Conservation (phyloP, 1,140 invertebrate genomes). For the Akabosia matsudoensis region DNA sequence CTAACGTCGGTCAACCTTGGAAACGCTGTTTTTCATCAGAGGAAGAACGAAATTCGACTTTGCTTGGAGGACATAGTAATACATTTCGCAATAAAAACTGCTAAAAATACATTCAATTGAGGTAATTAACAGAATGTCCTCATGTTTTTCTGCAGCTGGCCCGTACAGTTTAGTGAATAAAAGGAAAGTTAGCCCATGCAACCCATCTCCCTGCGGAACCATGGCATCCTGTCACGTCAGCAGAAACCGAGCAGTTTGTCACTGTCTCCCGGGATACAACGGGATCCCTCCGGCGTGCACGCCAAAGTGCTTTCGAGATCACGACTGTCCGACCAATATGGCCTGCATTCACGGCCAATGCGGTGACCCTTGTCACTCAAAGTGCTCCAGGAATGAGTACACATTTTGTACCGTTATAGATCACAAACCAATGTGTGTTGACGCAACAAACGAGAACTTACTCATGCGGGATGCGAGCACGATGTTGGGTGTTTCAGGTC, state of each 20-base stretch:
- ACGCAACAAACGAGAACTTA: slow-evolving; percentile 46
- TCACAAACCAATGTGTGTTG: slow-evolving; percentile 46
- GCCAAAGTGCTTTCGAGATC: slow-evolving; percentile 46
- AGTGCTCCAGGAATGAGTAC: slow-evolving; percentile 46
- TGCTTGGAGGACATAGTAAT: slow-evolving; percentile 37
- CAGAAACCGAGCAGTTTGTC: slow-evolving; percentile 44
- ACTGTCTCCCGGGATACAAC: slow-evolving; percentile 45
- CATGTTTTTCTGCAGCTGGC: slow-evolving; percentile 29
- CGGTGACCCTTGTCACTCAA: slow-evolving; percentile 45
- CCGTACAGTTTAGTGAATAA: slow-evolving; percentile 46
- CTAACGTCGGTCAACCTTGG: slow-evolving; percentile 47
- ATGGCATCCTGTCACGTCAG: slow-evolving; percentile 46
- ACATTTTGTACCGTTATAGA: slow-evolving; percentile 46
- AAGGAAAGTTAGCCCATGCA: slow-evolving; percentile 30
- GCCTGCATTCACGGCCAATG: slow-evolving; percentile 44
- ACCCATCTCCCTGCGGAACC: slow-evolving; percentile 43
- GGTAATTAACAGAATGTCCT: neutral
- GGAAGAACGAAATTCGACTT: slow-evolving; percentile 39
- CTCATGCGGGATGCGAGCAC: slow-evolving; percentile 31
- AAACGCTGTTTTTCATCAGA: slow-evolving; percentile 42
- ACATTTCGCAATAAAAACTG: neutral
- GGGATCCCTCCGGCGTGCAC: slow-evolving; percentile 46
- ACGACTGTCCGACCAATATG: slow-evolving; percentile 45
- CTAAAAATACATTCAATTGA: neutral
- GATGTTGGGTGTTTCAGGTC: neutral